Evolutionary conservation across 2,797 vertebrate genomes (phyloP).

Genomic region (Macrochelys suwanniensis): DNA sequence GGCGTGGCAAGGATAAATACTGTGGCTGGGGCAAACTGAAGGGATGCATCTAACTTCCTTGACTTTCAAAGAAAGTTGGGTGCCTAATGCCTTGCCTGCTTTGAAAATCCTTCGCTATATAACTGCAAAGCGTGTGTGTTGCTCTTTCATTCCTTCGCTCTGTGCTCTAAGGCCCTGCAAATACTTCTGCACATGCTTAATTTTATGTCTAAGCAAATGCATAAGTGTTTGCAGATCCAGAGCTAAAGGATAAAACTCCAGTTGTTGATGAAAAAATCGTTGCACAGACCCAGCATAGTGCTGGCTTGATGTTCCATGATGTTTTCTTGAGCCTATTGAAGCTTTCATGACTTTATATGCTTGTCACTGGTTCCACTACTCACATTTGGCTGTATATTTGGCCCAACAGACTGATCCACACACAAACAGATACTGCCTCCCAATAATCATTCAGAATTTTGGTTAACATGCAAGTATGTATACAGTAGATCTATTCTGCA

Average conservation of each 20-base stretch:
- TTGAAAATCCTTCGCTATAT: background rate
- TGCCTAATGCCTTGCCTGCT: background rate
- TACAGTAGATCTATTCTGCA: background rate
- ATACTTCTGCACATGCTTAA: background rate
- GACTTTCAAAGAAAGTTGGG: background rate
- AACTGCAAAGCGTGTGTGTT: background rate
- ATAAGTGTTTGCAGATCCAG: background rate
- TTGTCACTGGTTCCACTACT: background rate
- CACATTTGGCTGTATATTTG: background rate
- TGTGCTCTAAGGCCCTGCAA: background rate
- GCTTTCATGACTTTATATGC: background rate
- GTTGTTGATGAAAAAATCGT: accelerated
- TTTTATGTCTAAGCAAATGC: background rate
- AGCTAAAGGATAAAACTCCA: background rate
- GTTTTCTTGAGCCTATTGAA: background rate
- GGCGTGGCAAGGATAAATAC: background rate
- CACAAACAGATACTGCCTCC: background rate
- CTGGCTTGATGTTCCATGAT: background rate
- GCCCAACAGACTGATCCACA: background rate
- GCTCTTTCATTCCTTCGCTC: background rate
- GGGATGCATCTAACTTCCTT: background rate
- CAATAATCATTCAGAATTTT: background rate
- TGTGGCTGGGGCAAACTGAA: background rate
- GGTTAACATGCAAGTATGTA: background rate
- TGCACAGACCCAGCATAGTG: background rate